Conservation (phyloP, 2,113 vertebrate species). For the Lamprotornis superbus region DNA sequence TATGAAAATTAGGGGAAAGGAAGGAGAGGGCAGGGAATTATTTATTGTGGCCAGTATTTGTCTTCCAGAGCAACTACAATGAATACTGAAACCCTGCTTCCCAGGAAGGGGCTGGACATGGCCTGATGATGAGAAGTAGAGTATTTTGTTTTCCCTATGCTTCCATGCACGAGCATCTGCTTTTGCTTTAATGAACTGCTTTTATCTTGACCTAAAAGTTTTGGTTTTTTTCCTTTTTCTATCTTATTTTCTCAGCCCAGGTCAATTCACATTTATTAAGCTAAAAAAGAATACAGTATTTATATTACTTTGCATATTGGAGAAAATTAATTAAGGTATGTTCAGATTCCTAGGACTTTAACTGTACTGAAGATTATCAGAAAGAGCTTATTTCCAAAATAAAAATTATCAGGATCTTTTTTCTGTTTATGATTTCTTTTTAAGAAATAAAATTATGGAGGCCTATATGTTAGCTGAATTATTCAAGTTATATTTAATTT, state of each 20-base stretch:
- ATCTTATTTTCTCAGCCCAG: background rate
- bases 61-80: background rate
- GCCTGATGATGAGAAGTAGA: background rate
- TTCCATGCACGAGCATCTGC: fast-evolving
- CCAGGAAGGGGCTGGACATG: background rate
- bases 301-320: background rate
- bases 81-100: background rate
- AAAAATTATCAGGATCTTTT: background rate
- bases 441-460: background rate
- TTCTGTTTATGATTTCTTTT: background rate
- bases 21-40: fast-evolving
- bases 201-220: background rate
- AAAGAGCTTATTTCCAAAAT: background rate
- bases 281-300: background rate
- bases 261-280: background rate
- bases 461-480: background rate
- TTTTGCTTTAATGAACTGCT: background rate
- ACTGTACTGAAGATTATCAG: background rate
- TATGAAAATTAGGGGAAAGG: background rate
- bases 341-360: background rate
- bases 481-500: background rate
- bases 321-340: background rate
- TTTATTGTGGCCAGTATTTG: fast-evolving
- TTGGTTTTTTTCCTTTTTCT: background rate
- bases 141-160: background rate